Evolutionary conservation across 2,797 vertebrate genomes (phyloP), one percentile per base, ranked within the genome.

Genomic region (Rachycentron canadum): DNA sequence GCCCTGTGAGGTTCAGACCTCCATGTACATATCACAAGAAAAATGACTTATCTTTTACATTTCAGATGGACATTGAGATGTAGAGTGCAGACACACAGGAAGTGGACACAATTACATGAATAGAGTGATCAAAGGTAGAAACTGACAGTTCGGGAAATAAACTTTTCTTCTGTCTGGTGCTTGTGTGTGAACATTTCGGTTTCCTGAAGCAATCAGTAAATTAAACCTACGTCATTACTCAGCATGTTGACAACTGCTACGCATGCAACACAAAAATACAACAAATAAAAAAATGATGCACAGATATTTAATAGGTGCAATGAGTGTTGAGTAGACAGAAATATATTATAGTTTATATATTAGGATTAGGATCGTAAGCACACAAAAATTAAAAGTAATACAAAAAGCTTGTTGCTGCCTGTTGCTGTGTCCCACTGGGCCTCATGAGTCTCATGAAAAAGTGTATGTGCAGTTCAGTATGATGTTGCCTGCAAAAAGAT

Each of bases 11-110:
- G 23, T 36, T 8, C 38, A 73, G 7, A 25, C n/a, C 19, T 65
- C 3, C 12, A 7, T 21, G 40, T 1, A 0, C 0, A 50, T 7
- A 59, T 30, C 17, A 57, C 17, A 43, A 16, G 26, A 10, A 26
- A 30, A 17, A 1, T 26, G 0, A 26, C 7, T 40, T 49, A 1
- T 49, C 32, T 69, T 69, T 36, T 25, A 16, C 30, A 45, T 59
- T 55, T 76, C 26, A 52, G 30, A 26, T 10, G 45, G 10, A 14
- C 40, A 55, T 62, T 69, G 68, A 45, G 16, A 49, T 71, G 19
- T n/a, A 32, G 32, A 3, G 32, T 3, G 7, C 7, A 32, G 32
- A 32, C 7, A 7, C 32, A 32, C 41, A 58, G 17, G 50, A 23
- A 41, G 34, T 19, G 28, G 12, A 49, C 1, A 5, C 4, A 62